Conservation (phyloP, 1,140 invertebrate genomes). For the Bombus affinis region DNA sequence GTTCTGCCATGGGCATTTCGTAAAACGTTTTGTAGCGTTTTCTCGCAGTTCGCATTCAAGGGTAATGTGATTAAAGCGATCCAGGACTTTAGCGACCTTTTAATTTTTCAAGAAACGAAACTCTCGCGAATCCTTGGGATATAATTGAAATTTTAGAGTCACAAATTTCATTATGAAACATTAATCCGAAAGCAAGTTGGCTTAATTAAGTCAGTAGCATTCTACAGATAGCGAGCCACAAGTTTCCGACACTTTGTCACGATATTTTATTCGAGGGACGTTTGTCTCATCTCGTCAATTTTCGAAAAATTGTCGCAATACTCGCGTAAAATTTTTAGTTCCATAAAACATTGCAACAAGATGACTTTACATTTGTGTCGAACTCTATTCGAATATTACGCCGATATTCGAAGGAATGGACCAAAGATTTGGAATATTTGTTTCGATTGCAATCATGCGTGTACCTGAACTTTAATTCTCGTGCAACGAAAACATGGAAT, state of each 20-base stretch:
- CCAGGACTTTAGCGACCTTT: background rate
- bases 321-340: too few relatives aligned
- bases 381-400: too few relatives aligned
- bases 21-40: background rate
- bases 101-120: slow-evolving; percentile 1
- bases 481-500: background rate
- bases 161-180: slow-evolving; percentile 32
- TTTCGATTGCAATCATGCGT: background rate
- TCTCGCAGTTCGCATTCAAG: background rate
- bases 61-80: background rate
- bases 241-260: background rate
- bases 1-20: background rate
- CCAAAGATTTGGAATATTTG: too few relatives aligned
- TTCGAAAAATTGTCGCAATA: background rate
- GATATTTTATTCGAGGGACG: background rate
- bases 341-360: too few relatives aligned
- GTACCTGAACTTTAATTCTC: background rate
- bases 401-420: too few relatives aligned
- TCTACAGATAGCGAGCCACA: background rate
- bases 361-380: too few relatives aligned
- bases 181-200: slow-evolving; percentile 21
- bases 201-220: background rate
- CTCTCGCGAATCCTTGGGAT: slow-evolving; percentile 53
- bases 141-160: slow-evolving; percentile 54
- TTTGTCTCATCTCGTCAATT: background rate